Conservation (phyloP, 2,797 vertebrate species). For the Trematomus bernacchii region DNA sequence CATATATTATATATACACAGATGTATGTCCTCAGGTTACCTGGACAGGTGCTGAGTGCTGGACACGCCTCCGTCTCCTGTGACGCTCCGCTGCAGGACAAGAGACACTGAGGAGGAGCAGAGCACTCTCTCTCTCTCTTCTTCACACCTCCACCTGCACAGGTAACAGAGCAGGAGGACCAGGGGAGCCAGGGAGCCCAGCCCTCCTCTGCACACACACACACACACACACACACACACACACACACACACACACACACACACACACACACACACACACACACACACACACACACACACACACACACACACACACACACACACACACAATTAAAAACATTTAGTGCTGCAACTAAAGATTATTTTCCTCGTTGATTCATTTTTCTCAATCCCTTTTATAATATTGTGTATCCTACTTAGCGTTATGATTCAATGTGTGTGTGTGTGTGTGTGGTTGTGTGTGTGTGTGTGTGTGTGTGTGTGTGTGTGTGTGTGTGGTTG, state of each 20-base stretch:
- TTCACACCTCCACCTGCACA: slow-evolving; percentile 62
- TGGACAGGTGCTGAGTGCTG: slow-evolving; percentile 41
- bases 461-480: no score
- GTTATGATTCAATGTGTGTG: no score
- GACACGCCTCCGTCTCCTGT: slow-evolving; percentile 42
- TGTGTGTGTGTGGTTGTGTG: no score
- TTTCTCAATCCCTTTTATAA: no score
- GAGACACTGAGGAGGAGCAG: slow-evolving; percentile 41
- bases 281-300: background rate
- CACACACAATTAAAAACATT: no score
- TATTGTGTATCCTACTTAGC: no score
- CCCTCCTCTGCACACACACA: slow-evolving; percentile 40
- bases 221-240: slow-evolving; percentile 15
- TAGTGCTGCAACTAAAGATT: no score
- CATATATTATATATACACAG: background rate
- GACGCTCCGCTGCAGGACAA: slow-evolving; percentile 36
- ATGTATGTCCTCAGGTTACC: slow-evolving; percentile 32
- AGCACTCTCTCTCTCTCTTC: slow-evolving; percentile 50
- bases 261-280: background rate
- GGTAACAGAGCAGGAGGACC: slow-evolving; percentile 64
- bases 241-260: background rate
- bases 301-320: no score
- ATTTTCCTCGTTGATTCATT: no score
- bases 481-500: no score
- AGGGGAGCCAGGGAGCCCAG: slow-evolving; percentile 59